Base-by-base conservation (phyloP, 2,797 vertebrate genomes). In the Gymnoscopelus microlampas region DNA sequence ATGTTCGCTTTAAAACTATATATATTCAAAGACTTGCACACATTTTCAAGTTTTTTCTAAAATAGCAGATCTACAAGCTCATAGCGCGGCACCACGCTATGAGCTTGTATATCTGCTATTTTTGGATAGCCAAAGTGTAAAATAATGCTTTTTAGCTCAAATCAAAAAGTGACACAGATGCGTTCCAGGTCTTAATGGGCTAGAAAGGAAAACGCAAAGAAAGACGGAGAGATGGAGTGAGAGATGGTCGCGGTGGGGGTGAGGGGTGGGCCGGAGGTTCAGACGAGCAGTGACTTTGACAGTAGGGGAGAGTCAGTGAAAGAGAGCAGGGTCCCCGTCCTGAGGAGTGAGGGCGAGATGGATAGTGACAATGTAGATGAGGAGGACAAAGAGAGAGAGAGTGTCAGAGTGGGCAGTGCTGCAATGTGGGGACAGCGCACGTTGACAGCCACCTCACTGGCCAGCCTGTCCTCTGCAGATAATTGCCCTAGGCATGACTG, bases 241-340 rank as follows among this genome's bases (percentile, higher is more conserved):
- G 66, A 71, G 70, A 63, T 32, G 58, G 35, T 32, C 67, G 12
- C 0, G 23, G 68, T 19, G 67, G 0, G 63, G 71, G n/a, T 59
- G n/a, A n/a, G 58, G 74, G 7, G 64, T n/a, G 49, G 3, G 50
- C 55, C 47, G 58, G 9, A 60, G 6, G 58, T 26, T 53, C 66
- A 76, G 82, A 86, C 74, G 80, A 83, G 76, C 80, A 83, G 68
- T 63, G 68, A 74, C 70, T 85, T 75, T 82, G 79, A 78, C 82
- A 81, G 60, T 70, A 58, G 81, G 68, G 74, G 58, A 70, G 71
- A 73, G 72, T 65, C 60, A 65, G 54, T 68, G 50, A 63, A 62
- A 60, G 71, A 2, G 35, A n/a, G 13, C 14, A 26, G 8, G 9
- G 49, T 44, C 39, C 24, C 23, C 1, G 47, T 10, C 44, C 19